Base-by-base conservation (phyloP, 2,888 invertebrate species). In the Melanostoma mellinum region DNA sequence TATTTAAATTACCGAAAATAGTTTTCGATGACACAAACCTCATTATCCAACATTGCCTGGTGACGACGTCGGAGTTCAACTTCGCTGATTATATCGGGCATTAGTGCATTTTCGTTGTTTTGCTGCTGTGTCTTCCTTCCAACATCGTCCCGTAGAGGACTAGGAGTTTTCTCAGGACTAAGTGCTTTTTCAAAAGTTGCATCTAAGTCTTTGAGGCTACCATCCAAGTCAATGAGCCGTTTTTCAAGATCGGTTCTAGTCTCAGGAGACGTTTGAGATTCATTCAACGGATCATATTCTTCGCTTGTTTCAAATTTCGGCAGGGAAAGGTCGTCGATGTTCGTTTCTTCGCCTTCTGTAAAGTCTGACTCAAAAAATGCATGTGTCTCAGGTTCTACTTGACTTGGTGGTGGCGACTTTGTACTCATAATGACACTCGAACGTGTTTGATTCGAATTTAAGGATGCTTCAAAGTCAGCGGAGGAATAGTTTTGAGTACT, bases 41-140 rank as follows among this genome's bases (percentile, higher is more conserved):
- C 94, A 89, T 93, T 92, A 88, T 94, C 94, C 50, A 94, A 93
- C 87, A 93, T 92, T 61, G 94, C 89, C 89, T 94, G 94, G 87
- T 94, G 93, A 79, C 93, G 92, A 55, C 93, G 91, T 56, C 94
- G 92, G 84, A 93, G 91, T 89, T 94, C 94, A 20, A 94, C 94
- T 89, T 94, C 94, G 86, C 90, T 92, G 55, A 91, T 91, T 76
- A 91, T 89, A 73, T 89, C 89, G 3, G 89, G 89, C 88, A 89
- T 89, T 9, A 88, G 73, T 77, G 60, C 73, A 68, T 30, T 86
- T 52, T 76, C 76, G 30, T 33, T 50, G 20, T 68, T 56, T 33
- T 75, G 35, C 55, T 85, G 46, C 20, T 44, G 10, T 44, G 6
- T 58, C 36, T 42, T 56, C 20, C 6, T 67, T 6, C 9, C 32